These are phyloP conservation scores for Heliconius ethilla DNA, from an alignment of 2,888 invertebrate species.

Conservation along the genomic window DNA sequence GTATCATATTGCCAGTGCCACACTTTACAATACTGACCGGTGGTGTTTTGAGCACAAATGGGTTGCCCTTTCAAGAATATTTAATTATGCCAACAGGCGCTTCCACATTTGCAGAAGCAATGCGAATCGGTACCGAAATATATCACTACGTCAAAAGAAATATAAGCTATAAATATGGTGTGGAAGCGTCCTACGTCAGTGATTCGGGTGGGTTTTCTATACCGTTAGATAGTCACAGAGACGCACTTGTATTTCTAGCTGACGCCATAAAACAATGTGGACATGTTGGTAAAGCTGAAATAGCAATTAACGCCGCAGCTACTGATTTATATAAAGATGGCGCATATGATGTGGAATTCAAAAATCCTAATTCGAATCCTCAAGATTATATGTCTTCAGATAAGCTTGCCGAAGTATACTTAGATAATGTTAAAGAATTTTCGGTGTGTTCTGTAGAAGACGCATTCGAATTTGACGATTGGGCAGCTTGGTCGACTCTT, in stretches of 20 bases:
- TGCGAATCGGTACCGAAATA: slow-evolving; percentile 98
- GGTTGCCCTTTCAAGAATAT: slow-evolving; percentile 97
- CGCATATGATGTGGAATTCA: slow-evolving; percentile 97
- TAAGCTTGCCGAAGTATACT: slow-evolving; percentile 92
- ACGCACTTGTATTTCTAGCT: slow-evolving; percentile 91
- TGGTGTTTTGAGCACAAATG: slow-evolving; percentile 97
- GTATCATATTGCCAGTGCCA: slow-evolving; percentile 96
- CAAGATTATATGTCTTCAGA: slow-evolving; percentile 90
- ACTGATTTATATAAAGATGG: slow-evolving; percentile 95
- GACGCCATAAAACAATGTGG: slow-evolving; percentile 96
- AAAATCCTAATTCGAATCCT: slow-evolving; percentile 95
- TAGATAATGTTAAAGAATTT: slow-evolving; percentile 93
- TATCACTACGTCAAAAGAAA: slow-evolving; percentile 96
- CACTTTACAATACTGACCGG: slow-evolving; percentile 99
- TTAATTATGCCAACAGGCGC: slow-evolving; percentile 97
- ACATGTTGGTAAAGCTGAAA: slow-evolving; percentile 93
- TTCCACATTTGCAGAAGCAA: slow-evolving; percentile 94
- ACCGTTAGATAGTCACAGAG: slow-evolving; percentile 96
- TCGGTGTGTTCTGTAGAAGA: slow-evolving; percentile 97
- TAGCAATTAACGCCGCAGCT: slow-evolving; percentile 98
- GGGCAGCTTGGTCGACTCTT: slow-evolving; percentile 95
- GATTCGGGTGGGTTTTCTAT: slow-evolving; percentile 99
- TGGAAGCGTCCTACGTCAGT: slow-evolving; percentile 96
- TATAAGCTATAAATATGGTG: slow-evolving; percentile 93
- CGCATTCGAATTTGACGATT: slow-evolving; percentile 98